Evolutionary conservation across 1,140 invertebrate genomes (phyloP), one percentile per base, ranked within the genome.

Genomic region (Anastrepha ludens): DNA sequence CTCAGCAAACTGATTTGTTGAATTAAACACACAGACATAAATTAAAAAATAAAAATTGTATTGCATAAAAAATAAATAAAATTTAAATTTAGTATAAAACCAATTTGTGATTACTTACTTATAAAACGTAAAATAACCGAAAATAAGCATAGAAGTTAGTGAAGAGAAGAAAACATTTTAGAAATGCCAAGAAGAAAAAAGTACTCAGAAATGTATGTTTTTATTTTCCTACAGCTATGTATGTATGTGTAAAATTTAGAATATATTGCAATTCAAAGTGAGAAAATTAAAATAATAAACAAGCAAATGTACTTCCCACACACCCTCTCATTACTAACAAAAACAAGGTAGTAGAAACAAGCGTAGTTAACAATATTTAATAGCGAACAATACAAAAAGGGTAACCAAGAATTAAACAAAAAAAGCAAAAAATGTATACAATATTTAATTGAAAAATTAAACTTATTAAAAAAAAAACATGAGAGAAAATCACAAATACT

Each of bases 61-160:
- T 47, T 70, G 44, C 88, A 50, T 88, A 89, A 89, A 90, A 89
- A 86, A 88, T 81, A 67, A 87, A 88, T 88, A 85, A 88, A 59
- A 29, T 29, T 85, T 88, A 87, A 87, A 78, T 39, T 85, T 85
- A 85, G 41, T 9, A 17, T 50, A 86, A 86, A 62, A 59, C 55
- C 85, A 86, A n/a, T 62, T 86, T 86, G 85, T 86, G 85, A 86
- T 86, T 86, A 59, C 85, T 86, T 86, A 60, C 47, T 78, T 41
- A 86, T 86, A 86, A 58, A 86, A 81, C 29, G 20, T 81, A 11
- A 17, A 81, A 81, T 81, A 81, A 29, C 17, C 20, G 8, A 11
- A 20, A 81, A 55, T n/a, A 15, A 5, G 67, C 41, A 47, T 74
- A 74, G 39, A 62, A 62, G 17, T 58, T 58, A 58, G 13, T 20